phyloP scores from a whole-genome alignment of 2,888 invertebrate genomes.

The Galerucella nymphaeae region DNA sequence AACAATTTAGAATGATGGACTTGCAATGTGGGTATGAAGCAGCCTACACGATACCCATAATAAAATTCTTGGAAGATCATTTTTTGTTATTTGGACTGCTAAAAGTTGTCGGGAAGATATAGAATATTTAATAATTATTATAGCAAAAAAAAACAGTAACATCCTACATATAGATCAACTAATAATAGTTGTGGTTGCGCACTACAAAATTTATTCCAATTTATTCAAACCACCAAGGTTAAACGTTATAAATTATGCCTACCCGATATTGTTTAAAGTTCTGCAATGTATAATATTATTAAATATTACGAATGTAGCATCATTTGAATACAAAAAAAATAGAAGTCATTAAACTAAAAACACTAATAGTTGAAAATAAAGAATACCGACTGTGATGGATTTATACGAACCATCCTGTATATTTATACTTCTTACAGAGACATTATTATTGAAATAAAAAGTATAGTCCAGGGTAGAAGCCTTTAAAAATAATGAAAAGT shows the following conservation, averaged over 20 bases:
- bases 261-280: background rate
- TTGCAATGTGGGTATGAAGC: conserved; percentile 1
- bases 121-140: too few relatives aligned
- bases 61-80: background rate
- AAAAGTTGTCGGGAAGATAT: background rate
- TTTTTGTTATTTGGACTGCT: background rate
- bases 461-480: too few relatives aligned
- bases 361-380: too few relatives aligned
- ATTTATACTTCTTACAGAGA: too few relatives aligned
- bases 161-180: background rate
- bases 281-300: background rate
- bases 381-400: too few relatives aligned
- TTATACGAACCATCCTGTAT: too few relatives aligned
- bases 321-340: background rate
- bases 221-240: background rate
- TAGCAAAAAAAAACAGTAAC: background rate
- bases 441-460: too few relatives aligned
- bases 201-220: background rate
- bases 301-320: background rate
- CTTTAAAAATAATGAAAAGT: too few relatives aligned
- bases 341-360: background rate
- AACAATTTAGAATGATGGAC: conserved; percentile 13
- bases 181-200: background rate
- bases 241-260: background rate
- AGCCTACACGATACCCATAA: background rate